These are phyloP conservation scores for Choristoneura rosaceana DNA, from an alignment of 2,888 invertebrate species.

Conservation along the genomic window DNA sequence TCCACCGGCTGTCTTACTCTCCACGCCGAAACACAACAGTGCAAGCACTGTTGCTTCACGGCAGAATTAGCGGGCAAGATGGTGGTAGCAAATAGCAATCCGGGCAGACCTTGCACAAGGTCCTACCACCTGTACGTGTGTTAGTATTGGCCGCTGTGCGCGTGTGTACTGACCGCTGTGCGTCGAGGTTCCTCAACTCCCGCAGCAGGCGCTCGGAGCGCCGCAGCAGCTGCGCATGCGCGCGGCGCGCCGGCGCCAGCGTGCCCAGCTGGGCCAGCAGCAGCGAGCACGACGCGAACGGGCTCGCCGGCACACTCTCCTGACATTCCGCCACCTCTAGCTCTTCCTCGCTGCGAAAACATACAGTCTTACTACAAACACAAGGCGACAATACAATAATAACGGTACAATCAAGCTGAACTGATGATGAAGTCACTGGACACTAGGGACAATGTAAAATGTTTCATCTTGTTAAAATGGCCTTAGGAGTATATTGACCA, in stretches of 20 bases:
- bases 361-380: slow-evolving; percentile 36
- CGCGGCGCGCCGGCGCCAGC: slow-evolving; percentile 94
- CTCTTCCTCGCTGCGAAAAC: slow-evolving; percentile 64
- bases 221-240: slow-evolving; percentile 93
- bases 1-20: too few species aligned
- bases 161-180: slow-evolving; percentile 85
- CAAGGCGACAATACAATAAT: background rate
- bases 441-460: too few species aligned
- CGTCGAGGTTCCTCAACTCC: slow-evolving; percentile 96
- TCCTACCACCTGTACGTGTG: too few species aligned
- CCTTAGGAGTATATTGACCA: too few species aligned
- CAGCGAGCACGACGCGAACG: slow-evolving; percentile 94
- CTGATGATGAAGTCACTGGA: too few species aligned
- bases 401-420: too few species aligned
- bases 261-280: slow-evolving; percentile 96
- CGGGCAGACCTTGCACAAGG: too few species aligned
- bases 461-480: too few species aligned
- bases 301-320: slow-evolving; percentile 73
- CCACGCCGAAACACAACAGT: too few species aligned
- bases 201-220: slow-evolving; percentile 95
- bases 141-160: background rate
- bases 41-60: too few species aligned
- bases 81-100: too few species aligned
- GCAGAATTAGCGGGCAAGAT: too few species aligned
- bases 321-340: slow-evolving; percentile 67